These are phyloP conservation scores for Nibea coibor DNA, from an alignment of 2,113 vertebrate species.

Conservation along the genomic window DNA sequence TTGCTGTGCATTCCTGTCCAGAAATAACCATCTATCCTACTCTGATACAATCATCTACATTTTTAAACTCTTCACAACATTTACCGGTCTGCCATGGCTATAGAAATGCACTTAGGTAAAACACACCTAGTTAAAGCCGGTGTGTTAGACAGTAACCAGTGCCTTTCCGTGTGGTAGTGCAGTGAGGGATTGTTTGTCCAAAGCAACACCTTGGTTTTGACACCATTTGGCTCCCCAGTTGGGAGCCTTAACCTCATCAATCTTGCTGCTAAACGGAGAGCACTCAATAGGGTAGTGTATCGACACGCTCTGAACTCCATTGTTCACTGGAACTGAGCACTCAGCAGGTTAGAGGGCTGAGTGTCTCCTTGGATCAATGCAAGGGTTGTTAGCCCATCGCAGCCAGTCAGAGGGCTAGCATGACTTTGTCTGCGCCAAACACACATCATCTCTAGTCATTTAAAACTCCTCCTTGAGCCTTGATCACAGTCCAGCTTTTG, in stretches of 20 bases:
- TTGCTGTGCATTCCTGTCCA: constrained; percentile 77
- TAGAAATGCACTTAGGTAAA: constrained; percentile 24
- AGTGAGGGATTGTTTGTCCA: constrained; percentile 57
- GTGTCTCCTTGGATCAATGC: constrained; percentile 85
- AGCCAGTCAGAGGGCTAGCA: constrained; percentile 63
- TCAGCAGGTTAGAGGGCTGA: constrained; percentile 86
- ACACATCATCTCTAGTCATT: constrained; percentile 47
- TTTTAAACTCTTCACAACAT: constrained; percentile 48
- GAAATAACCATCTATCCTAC: constrained; percentile 73
- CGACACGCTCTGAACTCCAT: constrained; percentile 83
- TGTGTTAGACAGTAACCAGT: constrained; percentile 25
- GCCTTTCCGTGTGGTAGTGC: constrained; percentile 2
- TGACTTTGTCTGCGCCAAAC: constrained; percentile 39
- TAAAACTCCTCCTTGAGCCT: constrained; percentile 42
- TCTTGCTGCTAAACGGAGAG: constrained; percentile 84
- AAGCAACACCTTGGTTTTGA: constrained; percentile 78
- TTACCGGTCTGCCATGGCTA: constrained; percentile 13
- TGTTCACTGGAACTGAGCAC: constrained; percentile 86
- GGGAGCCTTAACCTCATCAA: constrained; percentile 85
- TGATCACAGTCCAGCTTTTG: constrained; percentile 38
- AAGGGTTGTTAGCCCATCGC: constrained; percentile 78
- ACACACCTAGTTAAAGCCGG: neutral
- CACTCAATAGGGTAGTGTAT: constrained; percentile 84
- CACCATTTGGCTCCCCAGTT: constrained; percentile 74
- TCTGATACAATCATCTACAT: constrained; percentile 66